These are phyloP conservation scores for Embiotoca jacksoni DNA, from an alignment of 2,113 vertebrate genomes.

Conservation along the genomic window DNA sequence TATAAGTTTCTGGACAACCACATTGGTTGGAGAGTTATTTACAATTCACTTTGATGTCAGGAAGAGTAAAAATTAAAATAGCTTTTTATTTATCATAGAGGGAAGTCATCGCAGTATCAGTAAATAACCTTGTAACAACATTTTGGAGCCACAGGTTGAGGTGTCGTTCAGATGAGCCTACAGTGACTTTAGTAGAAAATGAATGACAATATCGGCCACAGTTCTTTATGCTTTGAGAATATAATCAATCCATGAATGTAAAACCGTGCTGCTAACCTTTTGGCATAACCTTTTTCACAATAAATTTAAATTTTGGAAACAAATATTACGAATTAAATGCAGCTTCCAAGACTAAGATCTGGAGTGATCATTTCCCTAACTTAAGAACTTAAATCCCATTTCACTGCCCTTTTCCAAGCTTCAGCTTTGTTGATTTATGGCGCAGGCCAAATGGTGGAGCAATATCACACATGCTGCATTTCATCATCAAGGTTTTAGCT, in stretches of 20 bases:
- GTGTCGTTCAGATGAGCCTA: slow-evolving; percentile 2
- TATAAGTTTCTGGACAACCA: slow-evolving; percentile 6
- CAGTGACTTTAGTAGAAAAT: slow-evolving; percentile 24
- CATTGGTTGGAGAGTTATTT: neutral
- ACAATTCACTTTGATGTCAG: slow-evolving; percentile 12
- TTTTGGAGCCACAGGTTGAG: slow-evolving; percentile 6
- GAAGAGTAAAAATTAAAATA: neutral
- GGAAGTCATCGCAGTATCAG: neutral
- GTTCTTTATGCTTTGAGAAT: slow-evolving; percentile 16
- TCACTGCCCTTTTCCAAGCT: slow-evolving; percentile 53
- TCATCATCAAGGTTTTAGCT: slow-evolving; percentile 48
- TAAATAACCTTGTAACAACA: neutral
- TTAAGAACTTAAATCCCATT: slow-evolving; percentile 58
- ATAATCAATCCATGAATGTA: slow-evolving; percentile 14
- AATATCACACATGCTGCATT: slow-evolving; percentile 66
- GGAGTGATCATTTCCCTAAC: slow-evolving; percentile 45
- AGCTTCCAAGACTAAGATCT: slow-evolving; percentile 41
- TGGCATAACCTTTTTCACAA: slow-evolving; percentile 11
- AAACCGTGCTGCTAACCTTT: slow-evolving; percentile 47
- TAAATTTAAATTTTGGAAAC: slow-evolving; percentile 37
- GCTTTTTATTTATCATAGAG: neutral
- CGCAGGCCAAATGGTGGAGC: slow-evolving; percentile 42
- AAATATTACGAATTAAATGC: slow-evolving; percentile 27
- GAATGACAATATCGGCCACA: slow-evolving; percentile 18
- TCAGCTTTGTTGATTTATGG: slow-evolving; percentile 60